A percentile compares a stretch with the other conserved stretches of the same genome.
phyloP scores from a whole-genome alignment of 2,113 vertebrate genomes.

The Limanda limanda region DNA sequence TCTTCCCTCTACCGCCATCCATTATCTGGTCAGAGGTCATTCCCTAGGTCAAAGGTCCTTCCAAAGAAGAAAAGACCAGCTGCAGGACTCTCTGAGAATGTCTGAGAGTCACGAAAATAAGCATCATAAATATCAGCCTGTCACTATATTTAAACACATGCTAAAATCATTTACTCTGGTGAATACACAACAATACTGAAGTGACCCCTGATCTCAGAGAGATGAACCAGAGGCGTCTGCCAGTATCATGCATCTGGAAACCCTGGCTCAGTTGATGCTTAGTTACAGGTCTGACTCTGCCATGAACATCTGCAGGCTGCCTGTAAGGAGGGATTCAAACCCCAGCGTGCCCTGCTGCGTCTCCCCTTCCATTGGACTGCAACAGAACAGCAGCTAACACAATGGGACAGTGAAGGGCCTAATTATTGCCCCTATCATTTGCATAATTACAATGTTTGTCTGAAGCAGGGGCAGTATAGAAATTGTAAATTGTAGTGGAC shows the following conservation, averaged over 20 bases:
- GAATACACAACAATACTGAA: no score
- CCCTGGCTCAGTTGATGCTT: constrained; percentile 33
- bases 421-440: constrained; percentile 86
- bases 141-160: no score
- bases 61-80: no score
- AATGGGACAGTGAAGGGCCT: constrained; percentile 78
- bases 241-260: not conserved
- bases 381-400: constrained; percentile 68
- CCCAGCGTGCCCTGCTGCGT: constrained; percentile 52
- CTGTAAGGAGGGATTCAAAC: constrained; percentile 65
- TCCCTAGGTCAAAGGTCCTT: no score
- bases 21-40: no score
- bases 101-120: no score
- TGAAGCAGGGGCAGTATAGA: constrained; percentile 78
- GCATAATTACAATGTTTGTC: constrained; percentile 84
- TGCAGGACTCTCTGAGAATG: no score
- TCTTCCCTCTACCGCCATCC: no score
- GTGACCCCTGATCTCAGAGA: constrained; percentile 1
- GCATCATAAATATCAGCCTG: no score
- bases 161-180: no score
- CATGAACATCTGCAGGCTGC: constrained; percentile 73
- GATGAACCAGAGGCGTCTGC: constrained; percentile 7
- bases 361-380: constrained; percentile 60
- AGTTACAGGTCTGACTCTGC: constrained; percentile 37
- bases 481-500: constrained; percentile 86